Evolutionary conservation across 1,140 invertebrate species (phyloP).

Genomic region (Apis florea): DNA sequence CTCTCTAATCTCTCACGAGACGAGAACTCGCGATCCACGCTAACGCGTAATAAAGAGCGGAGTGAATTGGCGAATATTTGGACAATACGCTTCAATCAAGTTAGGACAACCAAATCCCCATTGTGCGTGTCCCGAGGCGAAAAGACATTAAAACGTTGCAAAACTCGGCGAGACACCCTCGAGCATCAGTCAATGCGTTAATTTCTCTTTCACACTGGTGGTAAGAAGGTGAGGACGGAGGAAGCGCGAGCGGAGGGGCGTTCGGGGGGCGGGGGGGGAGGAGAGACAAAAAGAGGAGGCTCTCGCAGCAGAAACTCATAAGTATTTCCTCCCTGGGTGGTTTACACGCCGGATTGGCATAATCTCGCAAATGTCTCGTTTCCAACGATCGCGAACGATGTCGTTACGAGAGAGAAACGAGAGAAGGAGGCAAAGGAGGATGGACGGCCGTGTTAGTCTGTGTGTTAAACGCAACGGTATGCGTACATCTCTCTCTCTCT

Average conservation of each 20-base stretch:
- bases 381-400: conserved; percentile 69
- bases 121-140: neutral
- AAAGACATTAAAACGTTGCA: neutral
- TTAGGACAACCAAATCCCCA: conserved; percentile 9
- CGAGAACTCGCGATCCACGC: neutral
- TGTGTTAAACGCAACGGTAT: neutral
- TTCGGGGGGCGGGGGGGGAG: too few relatives aligned
- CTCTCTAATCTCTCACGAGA: neutral
- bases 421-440: conserved; percentile 39
- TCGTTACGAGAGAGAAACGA: conserved; percentile 66
- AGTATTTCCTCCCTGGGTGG: conserved; percentile 44
- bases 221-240: neutral
- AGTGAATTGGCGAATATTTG: neutral
- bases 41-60: neutral
- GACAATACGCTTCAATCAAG: conserved; percentile 19
- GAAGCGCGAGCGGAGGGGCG: too few relatives aligned
- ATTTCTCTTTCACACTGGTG: conserved; percentile 24
- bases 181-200: conserved; percentile 20
- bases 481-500: neutral
- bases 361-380: conserved; percentile 79
- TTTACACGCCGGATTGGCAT: conserved; percentile 74
- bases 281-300: neutral
- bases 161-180: conserved; percentile 13
- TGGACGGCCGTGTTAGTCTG: neutral
- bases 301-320: conserved; percentile 30